A percentile compares a stretch with the other conserved stretches of the same genome.
Conservation (phyloP, 1,140 invertebrate genomes). For the Oppia nitens region DNA sequence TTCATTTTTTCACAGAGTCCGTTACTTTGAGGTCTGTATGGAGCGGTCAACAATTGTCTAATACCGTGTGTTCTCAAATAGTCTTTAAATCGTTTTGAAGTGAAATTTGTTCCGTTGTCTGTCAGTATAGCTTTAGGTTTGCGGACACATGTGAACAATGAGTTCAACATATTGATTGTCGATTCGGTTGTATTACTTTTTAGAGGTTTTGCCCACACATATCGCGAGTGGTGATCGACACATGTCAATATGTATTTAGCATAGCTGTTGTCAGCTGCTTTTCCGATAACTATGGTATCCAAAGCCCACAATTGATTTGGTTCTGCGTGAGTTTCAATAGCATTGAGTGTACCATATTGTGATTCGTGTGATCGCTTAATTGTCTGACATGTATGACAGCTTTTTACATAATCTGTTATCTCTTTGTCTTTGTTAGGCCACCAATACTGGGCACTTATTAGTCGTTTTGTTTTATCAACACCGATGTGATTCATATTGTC, state of each 20-base stretch:
- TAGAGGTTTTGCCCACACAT: not conserved
- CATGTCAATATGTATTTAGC: conserved; percentile 18
- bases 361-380: too few relatives aligned
- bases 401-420: too few relatives aligned
- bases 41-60: conserved; percentile 20
- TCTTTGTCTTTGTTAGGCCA: too few relatives aligned
- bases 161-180: not conserved
- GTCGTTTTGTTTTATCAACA: too few relatives aligned
- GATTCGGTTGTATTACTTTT: not conserved
- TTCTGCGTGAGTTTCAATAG: too few relatives aligned
- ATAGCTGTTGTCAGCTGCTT: not conserved
- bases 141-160: not conserved
- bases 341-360: too few relatives aligned
- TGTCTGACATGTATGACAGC: too few relatives aligned
- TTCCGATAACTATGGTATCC: conserved; percentile 4
- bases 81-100: not conserved
- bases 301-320: too few relatives aligned
- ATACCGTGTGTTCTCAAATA: conserved; percentile 20
- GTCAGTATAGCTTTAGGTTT: not conserved
- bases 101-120: not conserved
- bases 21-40: conserved; percentile 24
- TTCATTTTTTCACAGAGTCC: conserved; percentile 18
- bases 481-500: too few relatives aligned
- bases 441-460: too few relatives aligned
- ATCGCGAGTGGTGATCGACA: not conserved